Evolutionary conservation across 2,797 vertebrate species (phyloP), one percentile per base, ranked within the genome.

Genomic region (Eutrigla gurnardus): DNA sequence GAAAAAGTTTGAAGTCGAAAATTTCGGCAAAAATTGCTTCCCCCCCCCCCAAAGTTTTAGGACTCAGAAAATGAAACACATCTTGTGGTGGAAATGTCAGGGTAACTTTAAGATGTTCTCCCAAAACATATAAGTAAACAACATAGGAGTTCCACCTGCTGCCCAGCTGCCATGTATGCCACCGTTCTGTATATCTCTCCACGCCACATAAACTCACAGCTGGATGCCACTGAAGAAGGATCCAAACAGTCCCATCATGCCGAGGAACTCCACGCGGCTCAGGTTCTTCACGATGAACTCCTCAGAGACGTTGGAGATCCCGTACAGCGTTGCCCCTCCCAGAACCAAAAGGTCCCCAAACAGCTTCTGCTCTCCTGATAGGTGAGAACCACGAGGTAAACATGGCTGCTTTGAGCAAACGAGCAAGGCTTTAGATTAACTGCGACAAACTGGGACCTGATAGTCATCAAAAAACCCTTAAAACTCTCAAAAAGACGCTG

Each of bases 141-240:
- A 43, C 25, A 3, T 32, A 49, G 45, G 50, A 50, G 10, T 39
- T 55, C 18, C 13, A 37, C 49, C 9, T n/a, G 0, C 18, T 49
- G 7, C 35, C 14, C 7, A 7, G 13, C 13, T 37, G 10, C n/a
- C 33, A 42, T 4, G 0, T n/a, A 1, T 17, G n/a, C n/a, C n/a
- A 25, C 25, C 2, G 25, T 25, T 2, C 25, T 50, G 8, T 10
- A 13, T 32, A 14, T 39, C 18, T 35, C 18, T 12, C 12, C 17
- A 42, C 0, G 2, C 5, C 13, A 46, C 17, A 25, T 42, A 68
- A 7, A 97, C 97, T 97, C 90, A 98, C 97, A 99, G 91, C 73
- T 99, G 97, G 81, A 99, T 98, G 78, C 97, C 97, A 46, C 97
- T 98, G 95, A 99, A 98, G 94, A 99, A 98, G 65, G 97, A 97